phyloP scores from a whole-genome alignment of 2,888 invertebrate species.

The Athetis lepigone region DNA sequence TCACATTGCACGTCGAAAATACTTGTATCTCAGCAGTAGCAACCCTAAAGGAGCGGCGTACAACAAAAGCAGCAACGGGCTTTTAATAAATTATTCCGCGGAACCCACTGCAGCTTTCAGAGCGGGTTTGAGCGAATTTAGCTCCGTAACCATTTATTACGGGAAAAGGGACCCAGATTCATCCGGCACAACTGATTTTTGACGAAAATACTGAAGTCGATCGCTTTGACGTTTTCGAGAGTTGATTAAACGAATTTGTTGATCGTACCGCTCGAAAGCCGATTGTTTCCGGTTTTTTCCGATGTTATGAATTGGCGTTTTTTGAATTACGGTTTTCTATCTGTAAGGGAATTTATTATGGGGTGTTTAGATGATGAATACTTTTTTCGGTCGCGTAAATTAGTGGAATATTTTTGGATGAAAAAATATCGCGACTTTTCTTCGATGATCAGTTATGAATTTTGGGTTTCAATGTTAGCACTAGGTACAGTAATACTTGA shows the following conservation, averaged over 20 bases:
- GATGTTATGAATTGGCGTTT: conserved; percentile 31
- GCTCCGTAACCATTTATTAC: conserved; percentile 75
- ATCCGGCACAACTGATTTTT: conserved; percentile 73
- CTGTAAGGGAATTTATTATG: conserved; percentile 17
- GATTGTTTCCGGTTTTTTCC: conserved; percentile 43
- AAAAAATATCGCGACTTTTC: not conserved
- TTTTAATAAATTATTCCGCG: conserved; percentile 85
- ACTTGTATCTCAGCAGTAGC: conserved; percentile 42
- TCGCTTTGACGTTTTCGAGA: conserved; percentile 56
- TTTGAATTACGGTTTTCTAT: conserved; percentile 33
- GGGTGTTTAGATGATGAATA: conserved; percentile 31
- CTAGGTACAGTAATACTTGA: too few species aligned
- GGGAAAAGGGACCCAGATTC: conserved; percentile 65
- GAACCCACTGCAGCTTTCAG: conserved; percentile 76
- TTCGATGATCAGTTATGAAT: not conserved
- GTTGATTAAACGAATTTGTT: conserved; percentile 63
- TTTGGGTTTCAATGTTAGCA: not conserved
- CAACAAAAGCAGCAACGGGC: conserved; percentile 77
- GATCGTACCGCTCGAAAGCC: conserved; percentile 42
- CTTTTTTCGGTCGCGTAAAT: not conserved
- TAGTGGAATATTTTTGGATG: not conserved
- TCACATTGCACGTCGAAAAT: conserved; percentile 34
- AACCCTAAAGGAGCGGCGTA: conserved; percentile 69
- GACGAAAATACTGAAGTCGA: conserved; percentile 63
- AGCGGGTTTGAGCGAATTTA: conserved; percentile 71